Base-by-base conservation (phyloP, 2,113 vertebrate genomes). In the zebrafish (Danio rerio) region DNA sequence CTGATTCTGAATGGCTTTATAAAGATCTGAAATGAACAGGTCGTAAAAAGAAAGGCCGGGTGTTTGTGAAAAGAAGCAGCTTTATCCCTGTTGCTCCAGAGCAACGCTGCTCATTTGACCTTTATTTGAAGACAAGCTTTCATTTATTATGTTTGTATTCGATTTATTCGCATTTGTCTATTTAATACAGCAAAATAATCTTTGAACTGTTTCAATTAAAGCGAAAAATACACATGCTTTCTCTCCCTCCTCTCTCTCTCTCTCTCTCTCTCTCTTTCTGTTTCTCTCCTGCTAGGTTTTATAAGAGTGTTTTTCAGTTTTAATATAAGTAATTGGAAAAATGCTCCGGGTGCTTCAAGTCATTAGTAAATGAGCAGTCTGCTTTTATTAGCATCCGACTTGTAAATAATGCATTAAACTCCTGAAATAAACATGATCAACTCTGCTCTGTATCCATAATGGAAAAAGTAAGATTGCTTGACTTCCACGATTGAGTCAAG, bases 401-500 rank as follows among this genome's bases (percentile, higher is more conserved):
- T 96, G 95, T 98, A 96, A 98, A 97, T 98, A 98, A 97, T 97
- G 94, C 94, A 97, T 98, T 96, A 95, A 95, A 95, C 95, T 96
- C 92, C 94, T 95, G 94, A 93, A 91, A 94, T 93, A 93, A 94
- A 94, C 91, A 95, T 92, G 93, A 80, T 90, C 91, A 95, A 93
- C 91, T 94, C 89, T 89, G 88, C 90, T 90, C 91, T 92, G 93
- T 94, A 94, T 93, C 91, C 84, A 87, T 94, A 93, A 93, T 94
- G 93, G 94, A 94, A 94, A 92, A 43, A 92, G 93, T 87, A 86
- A 89, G 83, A 83, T 90, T 88, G 83, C 90, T 92, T 84, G 88
- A 94, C 92, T 91, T 93, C 91, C 86, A 89, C 55, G 18, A 56
- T 75, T 49, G 78, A 92, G 87, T 81, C 90, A 89, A 91, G 91